phyloP scores from a whole-genome alignment of 2,888 invertebrate species.

The Agonopterix heracliana region DNA sequence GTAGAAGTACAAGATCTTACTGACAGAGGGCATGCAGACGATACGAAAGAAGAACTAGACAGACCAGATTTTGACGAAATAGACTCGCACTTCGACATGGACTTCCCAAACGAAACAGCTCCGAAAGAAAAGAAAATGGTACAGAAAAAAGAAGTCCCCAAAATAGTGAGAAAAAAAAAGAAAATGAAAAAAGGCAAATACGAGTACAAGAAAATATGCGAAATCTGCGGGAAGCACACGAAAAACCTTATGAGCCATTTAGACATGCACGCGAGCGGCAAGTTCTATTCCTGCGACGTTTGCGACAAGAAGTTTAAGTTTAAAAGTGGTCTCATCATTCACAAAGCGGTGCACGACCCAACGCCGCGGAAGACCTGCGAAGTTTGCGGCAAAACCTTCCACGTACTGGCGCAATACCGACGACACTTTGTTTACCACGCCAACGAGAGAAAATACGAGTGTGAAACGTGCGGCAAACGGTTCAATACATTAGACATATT shows the following conservation, averaged over 20 bases:
- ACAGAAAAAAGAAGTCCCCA: conserved; percentile 20
- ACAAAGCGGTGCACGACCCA: conserved; percentile 60
- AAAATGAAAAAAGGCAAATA: conserved; percentile 46
- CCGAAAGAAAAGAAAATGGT: conserved; percentile 18
- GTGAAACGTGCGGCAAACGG: conserved; percentile 70
- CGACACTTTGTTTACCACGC: conserved; percentile 72
- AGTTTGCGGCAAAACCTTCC: conserved; percentile 71
- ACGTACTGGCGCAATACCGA: conserved; percentile 64
- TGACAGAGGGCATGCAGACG: conserved; percentile 17
- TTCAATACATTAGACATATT: conserved; percentile 73
- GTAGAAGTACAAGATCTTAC: conserved; percentile 26
- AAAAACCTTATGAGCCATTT: conserved; percentile 57
- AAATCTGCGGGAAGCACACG: conserved; percentile 64
- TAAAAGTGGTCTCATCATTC: conserved; percentile 62
- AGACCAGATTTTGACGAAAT: conserved; percentile 24
- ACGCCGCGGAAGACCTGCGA: conserved; percentile 71
- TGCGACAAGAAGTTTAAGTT: conserved; percentile 71
- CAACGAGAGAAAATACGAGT: conserved; percentile 68
- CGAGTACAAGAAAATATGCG: conserved; percentile 66
- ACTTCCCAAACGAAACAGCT: conserved; percentile 13
- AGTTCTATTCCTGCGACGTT: conserved; percentile 56
- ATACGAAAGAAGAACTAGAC: conserved; percentile 15
- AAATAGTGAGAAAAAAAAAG: conserved; percentile 27
- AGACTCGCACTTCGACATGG: conserved; percentile 24
- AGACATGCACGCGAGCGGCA: conserved; percentile 56